Conservation (phyloP, 1,140 invertebrate species). For the Zaprionus africanus region DNA sequence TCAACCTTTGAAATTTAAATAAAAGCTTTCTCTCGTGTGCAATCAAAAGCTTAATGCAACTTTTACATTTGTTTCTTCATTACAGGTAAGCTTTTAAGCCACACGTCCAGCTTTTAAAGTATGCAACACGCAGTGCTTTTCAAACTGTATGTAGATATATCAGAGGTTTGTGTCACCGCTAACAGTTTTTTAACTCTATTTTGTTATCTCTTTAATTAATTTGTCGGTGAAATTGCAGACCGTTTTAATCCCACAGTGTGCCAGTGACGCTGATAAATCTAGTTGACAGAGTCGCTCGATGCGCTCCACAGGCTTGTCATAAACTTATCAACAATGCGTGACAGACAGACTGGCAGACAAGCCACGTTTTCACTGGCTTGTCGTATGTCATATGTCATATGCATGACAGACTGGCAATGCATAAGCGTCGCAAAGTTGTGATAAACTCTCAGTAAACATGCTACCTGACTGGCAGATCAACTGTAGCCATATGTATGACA, state of each 20-base stretch:
- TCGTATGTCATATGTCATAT: background rate
- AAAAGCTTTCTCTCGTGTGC: background rate
- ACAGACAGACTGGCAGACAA: background rate
- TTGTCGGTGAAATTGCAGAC: background rate
- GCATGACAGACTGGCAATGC: background rate
- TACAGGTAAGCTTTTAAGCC: conserved; percentile 25
- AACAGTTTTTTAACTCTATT: background rate
- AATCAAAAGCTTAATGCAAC: conserved; percentile 2
- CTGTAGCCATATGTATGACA: too few species aligned
- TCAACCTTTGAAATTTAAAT: background rate
- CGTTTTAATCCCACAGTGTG: background rate
- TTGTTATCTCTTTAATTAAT: background rate
- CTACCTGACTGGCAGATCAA: too few species aligned
- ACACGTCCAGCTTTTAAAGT: background rate
- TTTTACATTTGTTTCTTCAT: background rate
- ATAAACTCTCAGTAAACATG: background rate
- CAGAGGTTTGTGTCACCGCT: conserved; percentile 16
- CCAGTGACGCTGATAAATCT: background rate
- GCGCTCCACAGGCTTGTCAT: background rate
- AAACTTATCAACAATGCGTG: background rate
- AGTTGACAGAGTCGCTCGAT: background rate
- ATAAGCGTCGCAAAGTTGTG: background rate
- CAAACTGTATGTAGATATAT: background rate
- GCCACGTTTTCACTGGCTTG: conserved; percentile 1
- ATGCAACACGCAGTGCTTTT: background rate